Conservation (phyloP, 2,113 vertebrate species). For the Tamias sibiricus region DNA sequence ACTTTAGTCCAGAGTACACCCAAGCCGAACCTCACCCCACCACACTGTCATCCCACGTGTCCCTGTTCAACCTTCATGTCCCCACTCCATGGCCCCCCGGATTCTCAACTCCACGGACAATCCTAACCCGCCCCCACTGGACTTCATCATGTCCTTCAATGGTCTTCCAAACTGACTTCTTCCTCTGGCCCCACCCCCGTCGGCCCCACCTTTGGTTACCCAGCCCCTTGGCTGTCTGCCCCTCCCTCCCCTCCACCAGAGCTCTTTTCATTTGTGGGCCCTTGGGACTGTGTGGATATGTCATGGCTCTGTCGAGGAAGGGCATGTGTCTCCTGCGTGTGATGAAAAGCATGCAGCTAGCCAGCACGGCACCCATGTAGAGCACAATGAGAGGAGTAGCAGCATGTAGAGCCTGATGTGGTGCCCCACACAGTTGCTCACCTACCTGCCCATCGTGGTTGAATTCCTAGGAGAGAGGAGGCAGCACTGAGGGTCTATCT, state of each 20-base stretch:
- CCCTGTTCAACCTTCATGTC: not conserved
- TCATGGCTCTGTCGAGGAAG: constrained; percentile 58
- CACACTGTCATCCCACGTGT: rapidly evolving
- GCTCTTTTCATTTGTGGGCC: not conserved
- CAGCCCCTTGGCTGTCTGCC: no score
- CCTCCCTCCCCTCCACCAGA: rapidly evolving
- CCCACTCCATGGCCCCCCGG: not conserved
- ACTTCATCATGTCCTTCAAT: no score
- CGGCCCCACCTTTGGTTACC: no score
- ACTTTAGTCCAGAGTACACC: no score
- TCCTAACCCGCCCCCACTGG: not conserved
- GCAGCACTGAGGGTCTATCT: not conserved
- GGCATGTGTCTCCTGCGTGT: constrained; percentile 22
- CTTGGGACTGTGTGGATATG: constrained; percentile 42
- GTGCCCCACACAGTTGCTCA: constrained; percentile 77
- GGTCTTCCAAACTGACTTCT: rapidly evolving
- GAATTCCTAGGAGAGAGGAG: constrained; percentile 71
- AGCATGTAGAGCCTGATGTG: constrained; percentile 47
- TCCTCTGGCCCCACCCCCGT: not conserved
- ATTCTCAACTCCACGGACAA: not conserved
- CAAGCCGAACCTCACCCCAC: not conserved
- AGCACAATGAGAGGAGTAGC: constrained; percentile 60
- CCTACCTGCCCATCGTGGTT: constrained; percentile 73
- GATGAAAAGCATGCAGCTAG: constrained; percentile 65
- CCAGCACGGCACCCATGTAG: not conserved